Evolutionary conservation across 2,888 invertebrate genomes (phyloP), one percentile per base, ranked within the genome.

Genomic region (Oligia strigilis): DNA sequence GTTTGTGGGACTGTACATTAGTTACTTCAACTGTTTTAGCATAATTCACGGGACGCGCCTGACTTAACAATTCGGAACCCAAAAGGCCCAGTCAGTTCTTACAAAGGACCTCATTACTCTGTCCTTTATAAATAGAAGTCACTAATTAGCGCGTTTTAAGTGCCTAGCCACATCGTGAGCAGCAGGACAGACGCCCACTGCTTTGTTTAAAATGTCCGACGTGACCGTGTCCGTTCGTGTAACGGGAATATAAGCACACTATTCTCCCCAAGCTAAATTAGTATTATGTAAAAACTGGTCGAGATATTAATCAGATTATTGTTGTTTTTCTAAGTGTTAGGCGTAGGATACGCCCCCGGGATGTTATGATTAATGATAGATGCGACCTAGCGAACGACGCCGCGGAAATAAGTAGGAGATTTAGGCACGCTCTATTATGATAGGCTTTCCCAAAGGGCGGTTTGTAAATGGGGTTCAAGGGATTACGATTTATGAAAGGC

Each of bases 51-150:
- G 64, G 23, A 65, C 60, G 58, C 14, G 72, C n/a, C 77, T 69
- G 58, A 36, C 36, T 29, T 67, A 70, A 78, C 69, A 82, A 65
- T 60, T 40, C 52, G 58, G 52, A 55, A 40, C 77, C 72, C 40
- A 65, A 65, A 29, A 29, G 29, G 29, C 9, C 65, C 52, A 40
- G 64, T 65, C 52, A 60, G 60, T 77, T 73, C 70, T 65, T 52
- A 82, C 13, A 70, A n/a, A 77, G 67, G 52, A 70, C 52, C 78
- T 82, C 65, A 82, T 82, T 73, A 73, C 49, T 70, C 62, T 23
- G 55, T 29, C 64, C 43, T 82, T 40, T 82, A 78, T 72, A 72
- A 82, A 72, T 64, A 70, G n/a, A 60, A 40, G 58, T 23, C 52
- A 65, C 40, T 78, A 73, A 82, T 83, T 73, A 83, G 78, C 70